Percentiles rank a stretch among this genome's conserved stretches.
Conservation (phyloP, 2,888 invertebrate species). For the Malthinus flaveolus region DNA sequence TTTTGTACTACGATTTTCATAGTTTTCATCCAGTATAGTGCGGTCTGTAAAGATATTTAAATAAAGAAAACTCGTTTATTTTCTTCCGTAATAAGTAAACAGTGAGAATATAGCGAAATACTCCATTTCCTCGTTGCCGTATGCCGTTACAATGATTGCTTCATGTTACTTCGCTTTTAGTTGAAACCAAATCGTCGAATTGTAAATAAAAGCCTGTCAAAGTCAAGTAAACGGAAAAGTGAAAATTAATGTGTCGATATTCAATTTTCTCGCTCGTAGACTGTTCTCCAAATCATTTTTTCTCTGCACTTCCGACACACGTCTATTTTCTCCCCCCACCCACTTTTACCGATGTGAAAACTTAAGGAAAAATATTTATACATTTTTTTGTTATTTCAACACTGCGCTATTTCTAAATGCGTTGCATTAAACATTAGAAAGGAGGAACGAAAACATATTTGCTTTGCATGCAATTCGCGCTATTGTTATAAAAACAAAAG, state of each 20-base stretch:
- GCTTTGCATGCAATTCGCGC: conserved; percentile 23
- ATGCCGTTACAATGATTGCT: conserved; percentile 23
- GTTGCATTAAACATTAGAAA: conserved; percentile 32
- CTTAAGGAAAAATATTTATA: too few species aligned
- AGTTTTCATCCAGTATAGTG: too few species aligned
- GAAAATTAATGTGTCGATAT: conserved; percentile 27
- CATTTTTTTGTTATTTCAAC: not conserved
- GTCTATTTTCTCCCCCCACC: not conserved
- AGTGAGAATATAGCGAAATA: conserved; percentile 13
- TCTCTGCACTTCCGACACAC: too few species aligned
- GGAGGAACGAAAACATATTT: conserved; percentile 22
- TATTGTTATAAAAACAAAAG: conserved; percentile 24
- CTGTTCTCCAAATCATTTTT: conserved; percentile 13
- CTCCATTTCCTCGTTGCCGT: conserved; percentile 22
- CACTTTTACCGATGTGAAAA: too few species aligned
- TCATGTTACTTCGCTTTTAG: conserved; percentile 21
- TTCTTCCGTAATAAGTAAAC: conserved; percentile 2
- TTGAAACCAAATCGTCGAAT: conserved; percentile 23
- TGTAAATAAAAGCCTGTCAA: conserved; percentile 26
- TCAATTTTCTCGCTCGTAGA: conserved; percentile 14
- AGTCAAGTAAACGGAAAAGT: conserved; percentile 18
- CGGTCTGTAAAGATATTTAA: too few species aligned
- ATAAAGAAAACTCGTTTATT: too few species aligned
- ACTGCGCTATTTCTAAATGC: conserved; percentile 20
- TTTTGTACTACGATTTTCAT: too few species aligned